Base-by-base conservation (phyloP, 2,888 invertebrate species). In the Ernsta delagoae region DNA sequence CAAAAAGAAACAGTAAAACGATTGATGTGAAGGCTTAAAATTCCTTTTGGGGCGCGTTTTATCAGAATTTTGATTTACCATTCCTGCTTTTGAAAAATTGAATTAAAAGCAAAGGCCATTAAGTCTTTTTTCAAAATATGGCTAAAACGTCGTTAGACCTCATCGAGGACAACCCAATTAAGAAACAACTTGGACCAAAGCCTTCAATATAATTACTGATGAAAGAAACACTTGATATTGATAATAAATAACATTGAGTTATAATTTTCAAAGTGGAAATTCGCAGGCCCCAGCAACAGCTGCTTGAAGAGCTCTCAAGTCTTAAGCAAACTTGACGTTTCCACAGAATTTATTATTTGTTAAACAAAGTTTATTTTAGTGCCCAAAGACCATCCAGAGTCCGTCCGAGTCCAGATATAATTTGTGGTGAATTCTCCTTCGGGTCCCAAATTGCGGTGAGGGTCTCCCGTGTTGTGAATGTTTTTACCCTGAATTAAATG, bases 381-480 rank as follows among this genome's bases (percentile, higher is more conserved):
- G 39, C 54, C 36, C 54, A 56, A 61, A 61, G 43, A 39, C 39
- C 7, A 45, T n/a, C n/a, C 45, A 45, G n/a, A 45, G 45, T 48
- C 56, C 61, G 54, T 67, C n/a, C n/a, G n/a, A n/a, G n/a, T n/a
- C n/a, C 56, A 12, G 45, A 56, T 48, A 61, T 56, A 67, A 61
- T 67, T 61, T 61, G 61, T 54, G 54, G 53, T 11, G 56, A 56
- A 45, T 61, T 61, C n/a, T 56, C 43, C 43, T 60, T 60, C 53
- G 54, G 43, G 54, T 60, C 31, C 60, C 60, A 45, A 60, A 60
- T 60, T 54, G 60, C 54, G 54, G 41, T 9, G 31, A 66, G 54
- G 66, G 60, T 60, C 67, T 61, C 36, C 6, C 67, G 43, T 43
- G 43, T 61, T 11, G 67, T 60, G 54, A 41, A 61, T 67, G 61